A percentile compares a stretch with the other conserved stretches of the same genome.
phyloP scores from a whole-genome alignment of 2,113 vertebrate species.

The Dicrurus megarhynchus region DNA sequence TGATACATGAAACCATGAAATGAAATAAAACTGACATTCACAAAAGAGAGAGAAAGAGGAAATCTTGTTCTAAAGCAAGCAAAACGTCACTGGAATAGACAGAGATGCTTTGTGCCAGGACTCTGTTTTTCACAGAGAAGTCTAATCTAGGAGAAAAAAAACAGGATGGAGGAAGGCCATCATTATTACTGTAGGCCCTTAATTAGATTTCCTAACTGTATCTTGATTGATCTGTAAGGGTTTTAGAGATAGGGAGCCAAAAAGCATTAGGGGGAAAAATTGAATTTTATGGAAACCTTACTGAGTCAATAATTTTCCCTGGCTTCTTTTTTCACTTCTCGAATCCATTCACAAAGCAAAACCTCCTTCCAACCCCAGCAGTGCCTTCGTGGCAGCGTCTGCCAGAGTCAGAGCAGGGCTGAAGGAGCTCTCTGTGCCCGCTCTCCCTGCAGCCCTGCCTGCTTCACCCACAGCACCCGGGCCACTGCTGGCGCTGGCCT shows the following conservation, averaged over 20 bases:
- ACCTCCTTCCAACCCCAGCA: not conserved
- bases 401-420: not conserved
- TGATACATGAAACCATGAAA: constrained; percentile 8
- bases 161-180: not conserved
- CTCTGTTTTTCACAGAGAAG: not conserved
- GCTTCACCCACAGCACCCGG: rapidly evolving
- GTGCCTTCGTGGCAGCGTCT: rapidly evolving
- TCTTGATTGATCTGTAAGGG: not conserved
- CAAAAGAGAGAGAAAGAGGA: not conserved
- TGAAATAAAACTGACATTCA: constrained; percentile 2
- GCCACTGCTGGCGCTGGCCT: no score
- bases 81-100: not conserved
- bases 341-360: not conserved
- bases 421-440: not conserved
- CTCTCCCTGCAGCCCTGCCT: not conserved
- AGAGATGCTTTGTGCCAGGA: not conserved
- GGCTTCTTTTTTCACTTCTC: not conserved
- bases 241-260: not conserved
- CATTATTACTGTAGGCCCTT: not conserved
- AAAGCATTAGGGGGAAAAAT: not conserved
- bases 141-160: not conserved
- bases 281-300: not conserved
- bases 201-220: constrained; percentile 27
- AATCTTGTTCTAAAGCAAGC: not conserved
- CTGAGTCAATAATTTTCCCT: not conserved